Percentiles rank a stretch among this genome's conserved stretches.
Evolutionary conservation across 2,113 vertebrate genomes (phyloP).

Genomic region (Taurulus bubalis): DNA sequence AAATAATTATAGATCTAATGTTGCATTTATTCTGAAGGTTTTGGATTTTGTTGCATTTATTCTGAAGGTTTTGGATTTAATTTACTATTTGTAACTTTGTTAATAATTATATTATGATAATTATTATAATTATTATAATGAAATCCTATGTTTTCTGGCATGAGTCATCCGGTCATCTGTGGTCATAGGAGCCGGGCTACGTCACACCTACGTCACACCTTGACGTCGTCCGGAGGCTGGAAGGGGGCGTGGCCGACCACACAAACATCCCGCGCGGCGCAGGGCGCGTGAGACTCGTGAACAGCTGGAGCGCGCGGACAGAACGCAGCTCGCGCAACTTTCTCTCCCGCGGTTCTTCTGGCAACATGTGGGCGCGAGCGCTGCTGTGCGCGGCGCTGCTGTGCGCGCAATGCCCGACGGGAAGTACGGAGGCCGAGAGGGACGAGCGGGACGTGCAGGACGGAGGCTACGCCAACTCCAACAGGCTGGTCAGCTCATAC

Average conservation of each 20-base stretch:
- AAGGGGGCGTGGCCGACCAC: constrained; percentile 4
- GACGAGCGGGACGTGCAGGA: constrained; percentile 80
- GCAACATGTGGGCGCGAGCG: constrained; percentile 69
- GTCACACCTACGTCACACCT: background rate
- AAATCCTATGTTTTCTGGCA: too few species aligned
- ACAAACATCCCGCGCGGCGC: constrained; percentile 24
- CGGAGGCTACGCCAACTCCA: constrained; percentile 73
- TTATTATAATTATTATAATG: too few species aligned
- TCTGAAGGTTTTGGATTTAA: too few species aligned
- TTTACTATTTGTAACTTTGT: too few species aligned
- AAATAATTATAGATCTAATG: too few species aligned
- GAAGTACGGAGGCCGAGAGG: constrained; percentile 74
- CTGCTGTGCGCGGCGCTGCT: constrained; percentile 78
- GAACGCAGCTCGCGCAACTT: constrained; percentile 3
- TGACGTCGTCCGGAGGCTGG: constrained; percentile 21
- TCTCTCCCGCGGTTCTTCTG: background rate
- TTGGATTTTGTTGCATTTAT: too few species aligned
- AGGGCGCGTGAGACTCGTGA: background rate
- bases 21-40: too few species aligned
- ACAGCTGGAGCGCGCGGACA: constrained; percentile 7
- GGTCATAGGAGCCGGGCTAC: background rate
- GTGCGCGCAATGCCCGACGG: constrained; percentile 64
- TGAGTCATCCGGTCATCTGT: background rate
- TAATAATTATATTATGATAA: background rate
- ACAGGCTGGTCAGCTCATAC: constrained; percentile 81